Evolutionary conservation across 1,140 invertebrate species (phyloP).

Genomic region (Conus ventricosus): DNA sequence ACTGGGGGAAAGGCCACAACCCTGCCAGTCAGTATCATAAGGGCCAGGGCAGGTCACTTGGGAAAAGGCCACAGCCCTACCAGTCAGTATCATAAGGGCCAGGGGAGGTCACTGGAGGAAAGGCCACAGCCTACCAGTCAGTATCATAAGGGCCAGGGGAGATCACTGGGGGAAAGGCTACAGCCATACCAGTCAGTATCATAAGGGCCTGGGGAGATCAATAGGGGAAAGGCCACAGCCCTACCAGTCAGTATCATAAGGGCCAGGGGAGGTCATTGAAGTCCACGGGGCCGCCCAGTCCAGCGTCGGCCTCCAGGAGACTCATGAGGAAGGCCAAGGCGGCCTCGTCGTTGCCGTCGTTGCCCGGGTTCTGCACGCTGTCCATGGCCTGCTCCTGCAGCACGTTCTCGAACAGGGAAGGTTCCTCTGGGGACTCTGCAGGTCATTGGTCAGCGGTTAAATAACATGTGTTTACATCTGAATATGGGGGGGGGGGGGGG

Average conservation of each 20-base stretch:
- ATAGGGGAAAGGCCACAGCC: background rate
- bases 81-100: too few relatives aligned
- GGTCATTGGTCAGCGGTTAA: too few relatives aligned
- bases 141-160: too few relatives aligned
- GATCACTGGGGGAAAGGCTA: too few relatives aligned
- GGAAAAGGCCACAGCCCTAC: too few relatives aligned
- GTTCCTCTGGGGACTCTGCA: conserved; percentile 34
- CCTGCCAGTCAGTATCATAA: too few relatives aligned
- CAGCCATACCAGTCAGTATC: background rate
- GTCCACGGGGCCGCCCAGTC: conserved; percentile 86
- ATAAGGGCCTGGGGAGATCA: background rate
- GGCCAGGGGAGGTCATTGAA: conserved; percentile 92
- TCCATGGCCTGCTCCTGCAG: conserved; percentile 65
- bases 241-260: conserved; percentile 76
- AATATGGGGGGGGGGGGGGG: too few relatives aligned
- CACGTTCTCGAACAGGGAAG: conserved; percentile 59
- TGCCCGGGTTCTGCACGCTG: conserved; percentile 56
- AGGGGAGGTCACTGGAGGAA: too few relatives aligned
- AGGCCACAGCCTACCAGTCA: too few relatives aligned
- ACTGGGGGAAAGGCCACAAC: too few relatives aligned
- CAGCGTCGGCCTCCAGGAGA: conserved; percentile 87
- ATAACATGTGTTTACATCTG: background rate
- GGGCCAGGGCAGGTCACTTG: too few relatives aligned
- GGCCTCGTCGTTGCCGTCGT: conserved; percentile 90
- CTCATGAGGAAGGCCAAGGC: conserved; percentile 96